Percentiles rank a stretch among this genome's conserved stretches.
These are phyloP conservation scores for Ecdyonurus torrentis DNA, from an alignment of 2,888 invertebrate genomes.

Conservation along the genomic window DNA sequence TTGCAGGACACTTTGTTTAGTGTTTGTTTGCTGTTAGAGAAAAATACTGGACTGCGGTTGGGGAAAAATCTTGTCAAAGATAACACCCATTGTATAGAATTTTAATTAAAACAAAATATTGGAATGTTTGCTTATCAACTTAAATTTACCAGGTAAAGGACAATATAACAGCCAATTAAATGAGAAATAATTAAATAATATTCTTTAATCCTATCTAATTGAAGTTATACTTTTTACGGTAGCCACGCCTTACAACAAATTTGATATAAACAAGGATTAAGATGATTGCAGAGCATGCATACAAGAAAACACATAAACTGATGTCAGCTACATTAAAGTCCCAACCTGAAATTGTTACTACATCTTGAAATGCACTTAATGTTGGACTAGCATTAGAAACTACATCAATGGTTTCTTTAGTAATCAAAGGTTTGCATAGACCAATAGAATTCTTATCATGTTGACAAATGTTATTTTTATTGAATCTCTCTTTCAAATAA, in stretches of 20 bases:
- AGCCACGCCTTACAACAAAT: constrained; percentile 50
- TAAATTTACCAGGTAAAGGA: no score
- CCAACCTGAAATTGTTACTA: constrained; percentile 21
- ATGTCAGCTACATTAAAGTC: constrained; percentile 51
- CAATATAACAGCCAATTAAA: no score
- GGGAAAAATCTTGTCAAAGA: no score
- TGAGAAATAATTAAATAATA: no score
- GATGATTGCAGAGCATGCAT: constrained; percentile 54
- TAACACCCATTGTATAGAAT: no score
- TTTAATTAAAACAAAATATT: no score
- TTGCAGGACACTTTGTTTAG: no score
- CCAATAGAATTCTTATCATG: background rate
- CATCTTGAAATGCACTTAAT: constrained; percentile 5
- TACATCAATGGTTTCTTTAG: background rate
- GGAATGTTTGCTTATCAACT: no score
- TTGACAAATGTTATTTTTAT: constrained; percentile 14
- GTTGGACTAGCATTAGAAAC: background rate
- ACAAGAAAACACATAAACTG: constrained; percentile 58
- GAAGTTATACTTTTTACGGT: constrained; percentile 43
- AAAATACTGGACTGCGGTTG: no score
- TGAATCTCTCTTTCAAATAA: constrained; percentile 41
- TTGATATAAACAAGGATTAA: constrained; percentile 57
- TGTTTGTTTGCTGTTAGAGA: no score
- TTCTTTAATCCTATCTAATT: no score
- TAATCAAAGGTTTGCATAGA: background rate